Percentiles rank a stretch among this genome's conserved stretches.
These are phyloP conservation scores for Huso huso DNA, from an alignment of 2,797 vertebrate genomes.

Conservation along the genomic window DNA sequence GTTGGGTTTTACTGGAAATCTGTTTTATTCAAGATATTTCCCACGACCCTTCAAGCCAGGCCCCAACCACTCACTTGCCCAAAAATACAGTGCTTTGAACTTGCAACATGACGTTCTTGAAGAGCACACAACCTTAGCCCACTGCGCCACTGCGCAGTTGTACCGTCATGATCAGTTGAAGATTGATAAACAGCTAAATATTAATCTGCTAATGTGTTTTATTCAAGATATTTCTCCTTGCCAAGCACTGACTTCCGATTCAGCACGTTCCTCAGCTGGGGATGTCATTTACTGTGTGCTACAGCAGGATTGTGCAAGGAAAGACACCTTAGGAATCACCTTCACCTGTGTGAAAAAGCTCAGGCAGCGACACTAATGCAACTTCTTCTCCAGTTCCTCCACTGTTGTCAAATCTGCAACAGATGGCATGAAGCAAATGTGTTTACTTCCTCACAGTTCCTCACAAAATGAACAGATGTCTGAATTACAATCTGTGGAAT, in stretches of 20 bases:
- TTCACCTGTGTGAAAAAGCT: not conserved
- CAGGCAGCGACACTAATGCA: conserved; percentile 5
- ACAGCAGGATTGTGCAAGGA: not conserved
- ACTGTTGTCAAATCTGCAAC: conserved; percentile 44
- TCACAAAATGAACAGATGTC: conserved; percentile 55
- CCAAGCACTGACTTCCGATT: not conserved
- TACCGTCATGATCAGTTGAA: too few species aligned
- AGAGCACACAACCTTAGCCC: too few species aligned
- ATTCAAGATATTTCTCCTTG: not conserved
- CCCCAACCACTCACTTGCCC: too few species aligned
- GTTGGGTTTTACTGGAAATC: too few species aligned
- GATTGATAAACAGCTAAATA: too few species aligned
- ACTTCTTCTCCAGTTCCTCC: conserved; percentile 31
- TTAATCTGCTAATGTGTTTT: too few species aligned
- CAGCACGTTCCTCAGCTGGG: not conserved
- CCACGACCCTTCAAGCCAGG: too few species aligned
- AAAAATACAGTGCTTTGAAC: too few species aligned
- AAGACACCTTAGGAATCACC: not conserved
- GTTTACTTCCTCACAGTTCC: conserved; percentile 46
- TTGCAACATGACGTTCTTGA: too few species aligned
- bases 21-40: not conserved
- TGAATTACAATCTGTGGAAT: conserved; percentile 38
- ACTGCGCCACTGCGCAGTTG: too few species aligned
- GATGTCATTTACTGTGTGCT: not conserved
- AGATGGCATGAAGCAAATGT: conserved; percentile 51